Evolutionary conservation across 2,888 invertebrate genomes (phyloP).

Genomic region (Diaprepes abbreviatus): DNA sequence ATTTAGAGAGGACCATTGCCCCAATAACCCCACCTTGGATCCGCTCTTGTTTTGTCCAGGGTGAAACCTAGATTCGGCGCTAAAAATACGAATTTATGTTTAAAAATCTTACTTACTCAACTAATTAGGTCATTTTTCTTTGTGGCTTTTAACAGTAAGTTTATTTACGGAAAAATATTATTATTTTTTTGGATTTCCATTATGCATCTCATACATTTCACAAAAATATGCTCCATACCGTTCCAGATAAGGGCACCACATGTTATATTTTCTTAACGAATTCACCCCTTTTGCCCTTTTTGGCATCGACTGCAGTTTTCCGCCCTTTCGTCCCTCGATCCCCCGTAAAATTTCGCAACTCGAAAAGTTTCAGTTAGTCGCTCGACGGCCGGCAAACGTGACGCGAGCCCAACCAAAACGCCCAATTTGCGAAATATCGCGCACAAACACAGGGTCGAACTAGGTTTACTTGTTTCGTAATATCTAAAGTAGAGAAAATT

Average conservation of each 20-base stretch:
- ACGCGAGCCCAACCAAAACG: slow-evolving; percentile 12
- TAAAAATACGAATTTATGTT: no score
- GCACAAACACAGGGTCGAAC: slow-evolving; percentile 29
- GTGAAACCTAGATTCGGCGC: no score
- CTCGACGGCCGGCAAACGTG: slow-evolving; percentile 28
- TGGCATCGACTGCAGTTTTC: slow-evolving; percentile 30
- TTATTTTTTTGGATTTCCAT: no score
- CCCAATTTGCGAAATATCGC: slow-evolving; percentile 27
- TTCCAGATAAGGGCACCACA: background rate
- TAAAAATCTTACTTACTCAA: no score
- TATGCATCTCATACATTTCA: no score
- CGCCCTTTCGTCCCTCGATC: slow-evolving; percentile 21
- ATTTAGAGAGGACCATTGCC: no score
- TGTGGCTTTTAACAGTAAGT: no score
- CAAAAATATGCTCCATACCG: no score
- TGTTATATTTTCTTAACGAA: slow-evolving; percentile 8
- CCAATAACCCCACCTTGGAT: no score
- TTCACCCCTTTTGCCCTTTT: slow-evolving; percentile 24
- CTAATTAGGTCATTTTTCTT: no score
- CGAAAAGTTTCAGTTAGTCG: slow-evolving; percentile 42
- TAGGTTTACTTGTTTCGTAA: background rate
- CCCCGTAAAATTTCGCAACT: slow-evolving; percentile 31
- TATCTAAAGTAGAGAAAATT: background rate
- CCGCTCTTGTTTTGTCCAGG: no score
- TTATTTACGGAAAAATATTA: no score